Evolutionary conservation across 2,113 vertebrate species (phyloP), one percentile per base, ranked within the genome.

Genomic region (Pedetes capensis): DNA sequence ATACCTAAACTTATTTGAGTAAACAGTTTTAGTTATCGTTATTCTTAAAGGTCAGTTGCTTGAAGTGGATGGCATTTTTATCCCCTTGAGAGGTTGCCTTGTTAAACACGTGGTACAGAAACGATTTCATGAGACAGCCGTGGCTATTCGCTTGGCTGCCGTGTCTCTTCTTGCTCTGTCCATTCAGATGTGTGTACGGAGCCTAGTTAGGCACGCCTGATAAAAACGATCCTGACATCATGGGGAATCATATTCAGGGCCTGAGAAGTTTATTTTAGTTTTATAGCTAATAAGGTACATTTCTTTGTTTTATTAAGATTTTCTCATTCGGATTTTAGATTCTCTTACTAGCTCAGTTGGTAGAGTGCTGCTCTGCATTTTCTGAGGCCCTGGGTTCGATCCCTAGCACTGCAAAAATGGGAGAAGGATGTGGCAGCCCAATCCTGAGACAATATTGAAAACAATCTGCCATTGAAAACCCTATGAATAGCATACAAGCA

Each of bases 231-330:
- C 32, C n/a, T 44, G 13, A 80, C 42, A 29, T 80, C 32, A 69
- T 42, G 75, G 84, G 44, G 32, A 89, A 68, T 29, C 44, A 4
- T n/a, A 37, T 2, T 78, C 87, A 75, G 57, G n/a, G 59, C 1
- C 12, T 66, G 17, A 88, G 63, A 82, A 76, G 29, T 25, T 92
- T 37, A 51, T 90, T 84, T 92, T 64, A 57, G 34, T n/a, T 82
- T 94, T 91, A n/a, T 59, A 72, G 39, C 32, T 89, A 95, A 64
- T 34, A 27, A 69, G 18, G 20, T 92, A 29, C 17, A 47, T 63
- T 79, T 76, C 27, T 84, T 76, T 83, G 9, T 72, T 95, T 89
- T 53, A 47, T 69, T 74, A 63, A 69, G 23, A 79, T 92, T 87
- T 92, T 68, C n/a, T 63, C 22, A 84, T 88, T 87, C 34, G 78